Evolutionary conservation across 2,797 vertebrate genomes (phyloP).

Genomic region (Ctenochaetus hawaiiensis): DNA sequence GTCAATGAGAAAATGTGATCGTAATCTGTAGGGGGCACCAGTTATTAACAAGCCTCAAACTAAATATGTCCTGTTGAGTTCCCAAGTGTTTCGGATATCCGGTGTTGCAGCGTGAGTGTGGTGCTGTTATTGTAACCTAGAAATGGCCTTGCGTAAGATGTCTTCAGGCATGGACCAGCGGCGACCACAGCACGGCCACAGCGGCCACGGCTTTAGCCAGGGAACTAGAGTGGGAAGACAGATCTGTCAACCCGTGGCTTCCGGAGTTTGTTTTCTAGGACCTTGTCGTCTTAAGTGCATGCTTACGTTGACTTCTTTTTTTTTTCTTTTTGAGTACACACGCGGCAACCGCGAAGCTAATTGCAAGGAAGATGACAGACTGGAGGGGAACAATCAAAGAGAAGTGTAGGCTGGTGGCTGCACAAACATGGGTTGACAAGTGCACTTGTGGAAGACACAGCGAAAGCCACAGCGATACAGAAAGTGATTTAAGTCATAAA

Average conservation of each 20-base stretch:
- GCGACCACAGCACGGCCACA: conserved; percentile 76
- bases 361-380: conserved; percentile 70
- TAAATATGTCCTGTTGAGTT: conserved; percentile 74
- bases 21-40: conserved; percentile 42
- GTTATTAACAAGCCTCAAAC: conserved; percentile 74
- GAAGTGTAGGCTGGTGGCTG: conserved; percentile 56
- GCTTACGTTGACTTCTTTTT: conserved; percentile 67
- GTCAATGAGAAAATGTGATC: conserved; percentile 31
- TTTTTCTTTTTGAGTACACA: conserved; percentile 56
- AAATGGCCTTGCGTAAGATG: conserved; percentile 78
- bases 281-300: conserved; percentile 74
- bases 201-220: conserved; percentile 70
- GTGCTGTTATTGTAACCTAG: conserved; percentile 80
- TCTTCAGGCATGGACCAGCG: conserved; percentile 68
- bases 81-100: conserved; percentile 82
- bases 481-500: conserved; percentile 21
- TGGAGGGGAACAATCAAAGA: conserved; percentile 44
- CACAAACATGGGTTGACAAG: conserved; percentile 29
- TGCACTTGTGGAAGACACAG: conserved; percentile 34
- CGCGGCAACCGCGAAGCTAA: conserved; percentile 71
- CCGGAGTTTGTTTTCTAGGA: conserved; percentile 83
- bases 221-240: conserved; percentile 82
- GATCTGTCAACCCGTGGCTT: conserved; percentile 81
- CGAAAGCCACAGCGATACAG: conserved; percentile 8
- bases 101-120: conserved; percentile 68